These are phyloP conservation scores for Gnatocerus cornutus DNA, from an alignment of 2,888 invertebrate genomes.

Conservation along the genomic window DNA sequence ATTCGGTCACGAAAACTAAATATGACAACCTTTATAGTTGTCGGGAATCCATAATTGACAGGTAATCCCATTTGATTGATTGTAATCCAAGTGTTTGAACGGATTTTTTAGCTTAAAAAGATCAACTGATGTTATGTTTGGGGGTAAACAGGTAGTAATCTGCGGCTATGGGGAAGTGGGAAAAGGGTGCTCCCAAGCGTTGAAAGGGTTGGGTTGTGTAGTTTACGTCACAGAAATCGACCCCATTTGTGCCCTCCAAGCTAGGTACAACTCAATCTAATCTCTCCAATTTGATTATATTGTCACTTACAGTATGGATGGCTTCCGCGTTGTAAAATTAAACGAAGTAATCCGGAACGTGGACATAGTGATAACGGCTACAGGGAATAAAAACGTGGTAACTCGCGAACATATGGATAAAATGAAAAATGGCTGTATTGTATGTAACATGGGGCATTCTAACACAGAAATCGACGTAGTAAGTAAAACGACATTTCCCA, in stretches of 20 bases:
- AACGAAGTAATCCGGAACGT: constrained; percentile 95
- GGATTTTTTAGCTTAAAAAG: constrained; percentile 77
- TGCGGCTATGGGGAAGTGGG: constrained; percentile 99
- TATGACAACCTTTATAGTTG: constrained; percentile 98
- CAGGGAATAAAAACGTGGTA: constrained; percentile 97
- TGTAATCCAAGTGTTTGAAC: constrained; percentile 3
- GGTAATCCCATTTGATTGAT: constrained; percentile 69
- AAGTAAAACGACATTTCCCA: constrained; percentile 63
- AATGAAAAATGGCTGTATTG: constrained; percentile 95
- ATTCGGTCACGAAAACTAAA: constrained; percentile 98
- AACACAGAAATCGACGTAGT: constrained; percentile 97
- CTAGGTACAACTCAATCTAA: constrained; percentile 75
- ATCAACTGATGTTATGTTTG: constrained; percentile 97
- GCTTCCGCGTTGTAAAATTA: constrained; percentile 94
- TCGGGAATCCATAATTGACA: constrained; percentile 92
- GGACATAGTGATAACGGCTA: constrained; percentile 97
- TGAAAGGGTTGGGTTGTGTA: constrained; percentile 95
- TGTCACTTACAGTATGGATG: constrained; percentile 87
- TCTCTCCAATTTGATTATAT: constrained; percentile 26
- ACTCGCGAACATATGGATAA: constrained; percentile 96
- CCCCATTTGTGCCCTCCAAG: constrained; percentile 97
- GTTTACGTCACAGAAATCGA: constrained; percentile 96
- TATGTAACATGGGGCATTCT: constrained; percentile 98
- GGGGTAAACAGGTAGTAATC: constrained; percentile 96
- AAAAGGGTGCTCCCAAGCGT: constrained; percentile 95